Percentiles rank a stretch among this genome's conserved stretches.
phyloP scores from a whole-genome alignment of 30 jellyfish, hydroid and myxozoan species.

The Aurelia sp. region DNA sequence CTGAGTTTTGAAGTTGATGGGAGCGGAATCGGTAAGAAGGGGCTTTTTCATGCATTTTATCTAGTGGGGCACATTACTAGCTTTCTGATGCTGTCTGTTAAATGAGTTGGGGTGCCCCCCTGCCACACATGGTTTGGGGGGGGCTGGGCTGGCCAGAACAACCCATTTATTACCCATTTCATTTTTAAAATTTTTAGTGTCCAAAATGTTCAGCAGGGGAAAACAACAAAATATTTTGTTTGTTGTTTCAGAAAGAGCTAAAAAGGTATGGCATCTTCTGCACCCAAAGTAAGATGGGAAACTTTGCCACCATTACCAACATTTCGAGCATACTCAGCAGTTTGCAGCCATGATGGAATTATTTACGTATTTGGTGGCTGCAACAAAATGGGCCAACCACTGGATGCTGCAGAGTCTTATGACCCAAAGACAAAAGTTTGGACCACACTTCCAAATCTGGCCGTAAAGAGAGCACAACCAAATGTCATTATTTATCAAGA shows the following conservation, averaged over 20 bases:
- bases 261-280: constrained; percentile 13
- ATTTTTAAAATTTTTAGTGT: background rate
- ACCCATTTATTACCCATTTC: too few relatives aligned
- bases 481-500: constrained; percentile 19
- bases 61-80: too few relatives aligned
- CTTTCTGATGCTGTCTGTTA: too few relatives aligned
- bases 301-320: constrained; percentile 48
- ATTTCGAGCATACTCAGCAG: constrained; percentile 63
- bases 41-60: too few relatives aligned
- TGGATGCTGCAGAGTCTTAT: constrained; percentile 57
- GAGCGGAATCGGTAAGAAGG: too few relatives aligned
- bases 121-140: too few relatives aligned
- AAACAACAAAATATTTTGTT: too few relatives aligned
- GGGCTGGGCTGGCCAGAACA: too few relatives aligned
- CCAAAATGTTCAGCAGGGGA: background rate
- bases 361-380: constrained; percentile 79
- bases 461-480: constrained; percentile 69
- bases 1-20: too few relatives aligned
- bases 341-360: constrained; percentile 2
- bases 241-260: too few relatives aligned
- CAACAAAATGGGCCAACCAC: constrained; percentile 58
- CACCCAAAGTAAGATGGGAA: constrained; percentile 63
- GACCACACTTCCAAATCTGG: constrained; percentile 30
- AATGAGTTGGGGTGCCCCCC: too few relatives aligned
- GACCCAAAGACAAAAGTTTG: constrained; percentile 39